phyloP scores from a whole-genome alignment of 2,113 vertebrate genomes.

The Speoplatyrhinus poulsoni region DNA sequence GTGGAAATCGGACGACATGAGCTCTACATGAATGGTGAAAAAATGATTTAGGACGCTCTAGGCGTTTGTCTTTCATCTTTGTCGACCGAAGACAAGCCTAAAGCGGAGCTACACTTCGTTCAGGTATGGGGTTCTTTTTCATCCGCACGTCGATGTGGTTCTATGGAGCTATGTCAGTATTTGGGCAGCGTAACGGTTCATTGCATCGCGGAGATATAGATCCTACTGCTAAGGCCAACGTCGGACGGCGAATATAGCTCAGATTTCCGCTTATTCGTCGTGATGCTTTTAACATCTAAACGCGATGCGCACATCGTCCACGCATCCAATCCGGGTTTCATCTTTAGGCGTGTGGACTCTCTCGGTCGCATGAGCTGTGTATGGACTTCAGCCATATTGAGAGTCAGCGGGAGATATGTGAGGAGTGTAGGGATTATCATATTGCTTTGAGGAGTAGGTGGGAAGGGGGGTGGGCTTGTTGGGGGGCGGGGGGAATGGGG shows the following conservation, averaged over 20 bases:
- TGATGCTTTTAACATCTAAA: not conserved
- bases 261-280: not conserved
- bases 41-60: conserved; percentile 71
- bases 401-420: conserved; percentile 38
- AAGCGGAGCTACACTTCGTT: conserved; percentile 56
- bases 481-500: not conserved
- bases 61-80: conserved; percentile 57
- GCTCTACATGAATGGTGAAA: conserved; percentile 69
- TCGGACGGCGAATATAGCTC: conserved; percentile 15
- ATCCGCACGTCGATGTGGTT: conserved; percentile 22
- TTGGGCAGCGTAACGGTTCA: conserved; percentile 47
- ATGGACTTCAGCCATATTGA: conserved; percentile 14
- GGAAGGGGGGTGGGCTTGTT: not conserved
- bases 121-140: conserved; percentile 61
- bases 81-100: conserved; percentile 60
- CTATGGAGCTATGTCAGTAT: conserved; percentile 33
- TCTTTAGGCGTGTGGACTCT: conserved; percentile 18
- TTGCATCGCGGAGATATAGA: conserved; percentile 3
- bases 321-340: not conserved
- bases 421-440: conserved; percentile 44
- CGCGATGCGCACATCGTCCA: not conserved
- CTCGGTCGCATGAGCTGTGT: not conserved
- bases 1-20: conserved; percentile 70
- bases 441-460: conserved; percentile 55
- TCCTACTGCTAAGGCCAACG: conserved; percentile 6